Conservation (phyloP, 2,113 vertebrate genomes). For the Echinops telfairi region DNA sequence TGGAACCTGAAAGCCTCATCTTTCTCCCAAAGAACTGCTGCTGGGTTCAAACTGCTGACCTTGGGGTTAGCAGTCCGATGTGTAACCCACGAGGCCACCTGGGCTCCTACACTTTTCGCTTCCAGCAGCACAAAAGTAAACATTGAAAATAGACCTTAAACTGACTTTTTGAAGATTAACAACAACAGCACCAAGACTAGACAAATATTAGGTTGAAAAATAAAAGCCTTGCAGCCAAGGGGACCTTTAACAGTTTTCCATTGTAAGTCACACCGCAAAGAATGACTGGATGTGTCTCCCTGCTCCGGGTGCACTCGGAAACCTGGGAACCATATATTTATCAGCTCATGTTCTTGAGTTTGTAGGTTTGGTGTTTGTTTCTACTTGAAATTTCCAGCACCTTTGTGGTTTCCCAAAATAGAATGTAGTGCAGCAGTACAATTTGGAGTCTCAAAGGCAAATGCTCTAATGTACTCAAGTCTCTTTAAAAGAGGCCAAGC, state of each 20-base stretch:
- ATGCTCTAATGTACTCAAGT: constrained; percentile 46
- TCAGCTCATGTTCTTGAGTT: constrained; percentile 9
- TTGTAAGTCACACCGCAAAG: neutral
- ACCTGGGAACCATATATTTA: neutral
- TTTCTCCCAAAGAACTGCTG: no score
- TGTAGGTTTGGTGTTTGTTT: constrained; percentile 59
- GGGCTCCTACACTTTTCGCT: no score
- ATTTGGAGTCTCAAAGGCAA: constrained; percentile 27
- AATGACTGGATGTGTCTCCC: neutral
- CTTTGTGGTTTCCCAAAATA: constrained; percentile 61
- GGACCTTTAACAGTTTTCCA: neutral
- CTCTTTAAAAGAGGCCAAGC: constrained; percentile 74
- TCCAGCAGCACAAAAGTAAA: neutral
- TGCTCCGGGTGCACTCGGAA: neutral
- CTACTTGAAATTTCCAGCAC: constrained; percentile 70
- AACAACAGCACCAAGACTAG: neutral
- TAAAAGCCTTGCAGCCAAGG: neutral
- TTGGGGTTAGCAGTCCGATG: no score
- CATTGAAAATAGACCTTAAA: neutral
- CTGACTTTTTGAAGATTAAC: neutral
- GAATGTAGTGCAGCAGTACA: constrained; percentile 33
- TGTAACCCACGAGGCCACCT: no score
- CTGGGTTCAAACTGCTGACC: no score
- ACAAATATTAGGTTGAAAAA: neutral
- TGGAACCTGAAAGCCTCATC: no score